Evolutionary conservation across 1,140 invertebrate genomes (phyloP), one percentile per base, ranked within the genome.

Genomic region (Calephelis nemesis): DNA sequence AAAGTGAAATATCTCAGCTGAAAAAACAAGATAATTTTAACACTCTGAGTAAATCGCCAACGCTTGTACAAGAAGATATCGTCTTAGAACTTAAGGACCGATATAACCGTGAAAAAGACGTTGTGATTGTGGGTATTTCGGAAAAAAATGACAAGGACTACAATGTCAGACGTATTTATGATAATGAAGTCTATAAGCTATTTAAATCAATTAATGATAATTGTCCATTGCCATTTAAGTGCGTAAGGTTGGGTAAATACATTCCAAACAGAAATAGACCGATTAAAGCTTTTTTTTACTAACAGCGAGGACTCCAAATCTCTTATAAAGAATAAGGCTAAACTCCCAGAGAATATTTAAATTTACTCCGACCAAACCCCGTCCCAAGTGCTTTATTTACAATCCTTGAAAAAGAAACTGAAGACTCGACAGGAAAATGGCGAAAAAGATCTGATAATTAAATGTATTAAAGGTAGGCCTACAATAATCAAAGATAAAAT

Each of bases 291-390:
- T 71, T 7, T 40, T 77, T 74, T 52, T 19, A 19, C 15, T 19
- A 19, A 19, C 15, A 19, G 15, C 15, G 15, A 19, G 15, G 15
- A 19, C 15, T 19, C 15, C 0, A 19, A 19, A 19, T 19, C 15
- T 19, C 2, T 30, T 30, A 1, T 30, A 30, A 30, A 30, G 4
- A 76, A 74, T 52, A 77, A 72, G 63, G 8, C 52, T 1, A 79
- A 75, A 65, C 7, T 75, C 9, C 42, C 70, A 3, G 58, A 72
- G 3, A 69, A 70, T 40, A 68, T 77, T 47, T 62, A 69, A 62
- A 60, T 79, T 45, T 75, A 69, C 48, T 67, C 66, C 0, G 75
- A 79, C 45, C 73, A 79, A 71, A 79, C 75, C 9, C 69, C 71
- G 47, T 42, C 45, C 9, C 73, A 73, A 71, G 67, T 52, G 60